Conservation (phyloP, 1,140 invertebrate species). For the Brachionus paranguensis region DNA sequence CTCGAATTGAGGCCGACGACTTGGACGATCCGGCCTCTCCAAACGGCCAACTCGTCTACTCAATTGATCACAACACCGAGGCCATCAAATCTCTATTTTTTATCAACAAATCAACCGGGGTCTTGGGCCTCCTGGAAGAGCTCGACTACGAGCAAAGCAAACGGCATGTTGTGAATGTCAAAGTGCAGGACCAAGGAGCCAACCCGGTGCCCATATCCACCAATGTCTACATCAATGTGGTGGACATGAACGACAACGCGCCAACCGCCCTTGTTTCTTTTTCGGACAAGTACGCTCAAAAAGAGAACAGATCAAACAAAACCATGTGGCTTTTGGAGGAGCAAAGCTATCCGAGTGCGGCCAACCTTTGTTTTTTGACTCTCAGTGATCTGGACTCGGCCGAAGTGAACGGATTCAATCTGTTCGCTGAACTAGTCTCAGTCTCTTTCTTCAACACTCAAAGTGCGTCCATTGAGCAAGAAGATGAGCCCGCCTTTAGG, state of each 20-base stretch:
- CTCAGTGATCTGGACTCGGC: not conserved
- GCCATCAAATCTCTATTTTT: not conserved
- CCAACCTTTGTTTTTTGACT: not conserved
- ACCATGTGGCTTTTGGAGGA: not conserved
- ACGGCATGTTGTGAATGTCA: not conserved
- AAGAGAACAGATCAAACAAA: not conserved
- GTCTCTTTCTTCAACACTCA: not conserved
- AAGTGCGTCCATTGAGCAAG: not conserved
- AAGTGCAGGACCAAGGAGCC: not conserved
- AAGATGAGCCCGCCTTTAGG: not conserved
- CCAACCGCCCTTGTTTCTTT: not conserved
- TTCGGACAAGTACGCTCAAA: not conserved
- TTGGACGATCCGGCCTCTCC: not conserved
- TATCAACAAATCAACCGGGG: not conserved
- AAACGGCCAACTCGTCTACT: not conserved
- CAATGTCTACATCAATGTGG: not conserved
- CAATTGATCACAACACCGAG: not conserved
- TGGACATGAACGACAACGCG: conserved; percentile 30
- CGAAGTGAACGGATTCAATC: not conserved
- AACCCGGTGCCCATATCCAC: conserved; percentile 30
- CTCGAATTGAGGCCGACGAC: not conserved
- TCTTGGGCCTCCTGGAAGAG: not conserved
- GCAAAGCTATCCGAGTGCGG: not conserved
- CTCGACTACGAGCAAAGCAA: conserved; percentile 13
- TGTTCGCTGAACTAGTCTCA: not conserved